phyloP scores from a whole-genome alignment of 2,113 vertebrate species.

The Gallinago paraguaiae region DNA sequence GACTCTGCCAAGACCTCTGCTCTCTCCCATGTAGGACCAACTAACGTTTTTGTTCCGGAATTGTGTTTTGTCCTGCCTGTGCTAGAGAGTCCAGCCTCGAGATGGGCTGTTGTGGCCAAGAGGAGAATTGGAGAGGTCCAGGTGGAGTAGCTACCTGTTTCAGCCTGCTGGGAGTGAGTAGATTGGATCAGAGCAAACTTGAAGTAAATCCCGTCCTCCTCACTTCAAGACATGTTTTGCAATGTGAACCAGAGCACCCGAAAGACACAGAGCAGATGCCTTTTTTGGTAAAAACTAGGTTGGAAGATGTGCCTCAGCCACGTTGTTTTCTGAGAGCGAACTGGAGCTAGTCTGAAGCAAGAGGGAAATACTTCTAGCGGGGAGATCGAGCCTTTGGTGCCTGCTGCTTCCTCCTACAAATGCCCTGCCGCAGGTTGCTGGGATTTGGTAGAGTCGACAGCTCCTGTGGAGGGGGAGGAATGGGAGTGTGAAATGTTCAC shows the following conservation, averaged over 20 bases:
- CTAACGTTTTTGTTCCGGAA: background rate
- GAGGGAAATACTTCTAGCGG: rapidly evolving
- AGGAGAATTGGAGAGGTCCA: background rate
- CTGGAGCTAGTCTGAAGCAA: background rate
- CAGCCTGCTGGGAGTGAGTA: background rate
- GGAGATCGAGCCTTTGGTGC: background rate
- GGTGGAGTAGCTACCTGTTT: background rate
- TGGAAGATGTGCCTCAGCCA: background rate
- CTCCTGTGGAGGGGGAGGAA: background rate
- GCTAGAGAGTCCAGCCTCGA: background rate
- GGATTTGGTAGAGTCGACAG: background rate
- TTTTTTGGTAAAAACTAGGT: background rate
- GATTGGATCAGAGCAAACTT: background rate
- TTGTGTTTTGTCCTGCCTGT: background rate
- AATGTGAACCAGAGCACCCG: background rate
- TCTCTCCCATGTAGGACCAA: background rate
- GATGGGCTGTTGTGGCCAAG: background rate
- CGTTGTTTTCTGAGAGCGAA: background rate
- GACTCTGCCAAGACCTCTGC: background rate
- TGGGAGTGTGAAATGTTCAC: rapidly evolving
- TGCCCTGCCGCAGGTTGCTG: background rate
- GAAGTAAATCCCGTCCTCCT: background rate
- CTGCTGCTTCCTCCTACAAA: background rate
- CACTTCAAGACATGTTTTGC: background rate
- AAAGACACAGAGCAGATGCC: background rate